Evolutionary conservation across 1,140 invertebrate species (phyloP), one percentile per base, ranked within the genome.

Genomic region (Leptinotarsa texana): DNA sequence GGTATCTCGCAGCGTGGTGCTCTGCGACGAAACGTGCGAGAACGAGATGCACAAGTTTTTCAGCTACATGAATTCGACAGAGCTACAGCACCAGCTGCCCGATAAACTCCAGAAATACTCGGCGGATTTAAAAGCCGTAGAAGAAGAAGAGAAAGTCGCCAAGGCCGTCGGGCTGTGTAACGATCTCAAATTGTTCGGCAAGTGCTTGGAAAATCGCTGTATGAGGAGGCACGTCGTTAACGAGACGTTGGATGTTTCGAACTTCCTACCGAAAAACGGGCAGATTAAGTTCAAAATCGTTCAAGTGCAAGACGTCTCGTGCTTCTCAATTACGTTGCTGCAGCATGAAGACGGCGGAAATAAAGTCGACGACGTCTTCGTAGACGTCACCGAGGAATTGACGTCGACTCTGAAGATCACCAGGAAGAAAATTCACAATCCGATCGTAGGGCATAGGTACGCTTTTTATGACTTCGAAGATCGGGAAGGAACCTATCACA

Each of bases 231-330:
- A 83, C 67, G 18, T 80, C 13, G 47, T 82, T 4, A 48, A 63
- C 24, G 63, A 75, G 57, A 65, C 78, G 3, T n/a, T 81, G 22
- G 82, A 83, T 69, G 62, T 72, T 22, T 67, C 65, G 1, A 57
- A 74, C 13, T n/a, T 65, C n/a, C 72, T 84, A 24, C 82, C 81
- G 8, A 66, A 79, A 66, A 77, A 71, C 33, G 82, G 82, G 5
- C 75, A 48, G 24, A 76, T 84, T n/a, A 79, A 80, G 74, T 83
- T 82, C 62, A 81, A 81, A 77, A 76, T 84, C 18, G 21, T 80
- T 6, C 68, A 72, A 27, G 48, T 82, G 15, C 70, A 76, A 21
- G 75, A 80, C 76, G 79, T 79, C 4, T 75, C 75, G 13, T 70
- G 57, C 24, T 80, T 74, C 69, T 72, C 72, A 4, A 74, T 83